Conservation (phyloP, 1,140 invertebrate genomes). For the Hyposmocoma kahamanoa region DNA sequence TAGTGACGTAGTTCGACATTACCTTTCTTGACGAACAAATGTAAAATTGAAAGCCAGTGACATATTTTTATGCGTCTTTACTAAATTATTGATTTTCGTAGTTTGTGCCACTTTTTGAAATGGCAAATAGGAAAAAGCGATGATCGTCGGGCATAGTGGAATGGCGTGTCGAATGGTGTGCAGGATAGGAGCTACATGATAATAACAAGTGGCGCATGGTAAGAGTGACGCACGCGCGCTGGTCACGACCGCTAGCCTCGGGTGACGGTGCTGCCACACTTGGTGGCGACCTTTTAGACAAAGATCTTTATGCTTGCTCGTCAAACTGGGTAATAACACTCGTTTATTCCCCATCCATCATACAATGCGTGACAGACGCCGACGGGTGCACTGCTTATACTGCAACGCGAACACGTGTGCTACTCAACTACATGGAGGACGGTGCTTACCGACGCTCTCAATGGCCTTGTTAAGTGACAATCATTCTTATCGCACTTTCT, state of each 20-base stretch:
- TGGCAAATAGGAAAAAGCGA: constrained; percentile 14
- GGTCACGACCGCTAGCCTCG: constrained; percentile 48
- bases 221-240: constrained; percentile 48
- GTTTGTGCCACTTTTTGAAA: too few relatives aligned
- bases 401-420: constrained; percentile 32
- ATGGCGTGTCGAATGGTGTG: constrained; percentile 25
- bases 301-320: constrained; percentile 31
- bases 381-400: constrained; percentile 32
- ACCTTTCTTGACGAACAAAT: too few relatives aligned
- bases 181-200: constrained; percentile 36
- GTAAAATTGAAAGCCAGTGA: too few relatives aligned
- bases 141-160: constrained; percentile 12
- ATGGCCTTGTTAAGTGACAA: constrained; percentile 27
- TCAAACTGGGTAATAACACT: constrained; percentile 36
- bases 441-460: constrained; percentile 35
- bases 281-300: constrained; percentile 32
- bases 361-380: constrained; percentile 31
- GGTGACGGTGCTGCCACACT: constrained; percentile 31
- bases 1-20: too few relatives aligned
- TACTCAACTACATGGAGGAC: constrained; percentile 35
- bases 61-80: too few relatives aligned
- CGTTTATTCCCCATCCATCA: constrained; percentile 49
- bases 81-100: too few relatives aligned
- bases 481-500: constrained; percentile 17
- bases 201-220: constrained; percentile 60